These are phyloP conservation scores for Halictus rubicundus DNA, from an alignment of 1,140 invertebrate species.

Conservation along the genomic window DNA sequence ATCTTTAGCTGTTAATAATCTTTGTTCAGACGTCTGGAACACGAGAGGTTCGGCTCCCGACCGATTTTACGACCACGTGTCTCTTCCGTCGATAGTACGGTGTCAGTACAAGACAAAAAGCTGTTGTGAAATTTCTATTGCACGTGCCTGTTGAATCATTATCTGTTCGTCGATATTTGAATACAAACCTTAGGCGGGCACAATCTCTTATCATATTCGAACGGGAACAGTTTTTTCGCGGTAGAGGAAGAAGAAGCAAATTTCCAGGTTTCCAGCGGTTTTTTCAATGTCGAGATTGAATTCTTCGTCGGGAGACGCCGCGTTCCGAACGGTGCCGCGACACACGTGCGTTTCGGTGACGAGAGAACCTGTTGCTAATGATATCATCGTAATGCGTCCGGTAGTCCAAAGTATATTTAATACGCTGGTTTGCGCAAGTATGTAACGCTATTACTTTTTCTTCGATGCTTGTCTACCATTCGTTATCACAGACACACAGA, in stretches of 20 bases:
- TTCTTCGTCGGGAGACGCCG: slow-evolving; percentile 35
- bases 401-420: slow-evolving; percentile 10
- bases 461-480: slow-evolving; percentile 3
- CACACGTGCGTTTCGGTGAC: background rate
- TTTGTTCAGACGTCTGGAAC: too few species aligned
- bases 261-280: background rate
- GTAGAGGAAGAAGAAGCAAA: background rate
- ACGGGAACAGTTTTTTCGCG: background rate
- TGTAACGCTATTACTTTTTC: slow-evolving; percentile 17
- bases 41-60: too few species aligned
- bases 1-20: too few species aligned
- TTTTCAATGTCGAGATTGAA: slow-evolving; percentile 10
- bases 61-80: too few species aligned
- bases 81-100: too few species aligned
- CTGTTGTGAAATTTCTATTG: slow-evolving; percentile 8
- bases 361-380: background rate
- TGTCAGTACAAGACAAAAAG: background rate
- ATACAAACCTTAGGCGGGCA: background rate
- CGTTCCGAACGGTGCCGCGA: slow-evolving; percentile 8
- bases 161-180: background rate
- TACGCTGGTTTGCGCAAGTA: slow-evolving; percentile 14
- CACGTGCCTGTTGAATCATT: slow-evolving; percentile 1
- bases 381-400: slow-evolving; percentile 16
- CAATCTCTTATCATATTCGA: background rate
- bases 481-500: background rate